Conservation (phyloP, 2,113 vertebrate species). For the Piliocolobus tephrosceles region DNA sequence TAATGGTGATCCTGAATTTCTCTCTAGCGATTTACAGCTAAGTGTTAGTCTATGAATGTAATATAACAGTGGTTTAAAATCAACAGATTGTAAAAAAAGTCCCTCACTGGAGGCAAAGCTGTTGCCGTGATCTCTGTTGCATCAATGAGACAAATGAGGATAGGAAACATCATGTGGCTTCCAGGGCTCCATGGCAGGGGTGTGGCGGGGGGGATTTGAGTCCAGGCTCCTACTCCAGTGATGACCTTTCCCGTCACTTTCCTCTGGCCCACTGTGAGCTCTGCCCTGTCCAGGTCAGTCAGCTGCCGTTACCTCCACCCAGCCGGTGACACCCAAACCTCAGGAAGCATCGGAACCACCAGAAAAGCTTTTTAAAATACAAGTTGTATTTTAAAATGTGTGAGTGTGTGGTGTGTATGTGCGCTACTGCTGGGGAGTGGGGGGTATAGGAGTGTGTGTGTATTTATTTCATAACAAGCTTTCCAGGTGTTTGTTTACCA, state of each 20-base stretch:
- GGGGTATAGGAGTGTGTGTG: no score
- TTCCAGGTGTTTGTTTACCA: neutral
- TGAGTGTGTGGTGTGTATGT: neutral
- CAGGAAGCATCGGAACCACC: neutral
- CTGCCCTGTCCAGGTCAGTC: neutral
- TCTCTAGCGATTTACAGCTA: neutral
- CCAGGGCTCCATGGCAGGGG: neutral
- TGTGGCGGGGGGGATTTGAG: neutral
- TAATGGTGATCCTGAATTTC: neutral
- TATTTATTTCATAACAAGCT: neutral
- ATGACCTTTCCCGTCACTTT: neutral
- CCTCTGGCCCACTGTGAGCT: neutral
- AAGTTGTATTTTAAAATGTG: neutral
- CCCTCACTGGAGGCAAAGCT: neutral
- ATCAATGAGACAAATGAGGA: neutral
- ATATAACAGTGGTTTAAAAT: neutral
- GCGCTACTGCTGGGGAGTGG: fast-evolving
- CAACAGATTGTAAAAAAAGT: neutral
- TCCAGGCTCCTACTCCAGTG: neutral
- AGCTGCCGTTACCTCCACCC: neutral
- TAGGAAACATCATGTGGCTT: neutral
- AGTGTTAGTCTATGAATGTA: neutral
- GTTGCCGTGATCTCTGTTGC: neutral
- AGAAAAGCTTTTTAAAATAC: neutral
- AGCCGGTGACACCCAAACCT: neutral